Percentiles rank a stretch among this genome's conserved stretches.
Evolutionary conservation across 2,888 invertebrate genomes (phyloP).

Genomic region (Cerastoderma edule): DNA sequence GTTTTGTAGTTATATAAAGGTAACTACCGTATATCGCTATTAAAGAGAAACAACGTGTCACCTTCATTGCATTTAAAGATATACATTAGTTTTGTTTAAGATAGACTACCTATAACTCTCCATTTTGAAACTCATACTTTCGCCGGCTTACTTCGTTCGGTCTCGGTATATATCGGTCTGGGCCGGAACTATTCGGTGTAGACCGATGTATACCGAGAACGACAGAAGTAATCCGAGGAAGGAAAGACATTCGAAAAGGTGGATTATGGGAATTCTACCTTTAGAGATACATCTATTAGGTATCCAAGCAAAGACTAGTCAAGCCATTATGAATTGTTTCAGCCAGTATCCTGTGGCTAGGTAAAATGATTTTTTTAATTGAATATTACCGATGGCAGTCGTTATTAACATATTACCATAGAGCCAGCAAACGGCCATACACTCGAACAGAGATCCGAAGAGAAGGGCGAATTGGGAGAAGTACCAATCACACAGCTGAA

Average conservation of each 20-base stretch:
- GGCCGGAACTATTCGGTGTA: too few relatives aligned
- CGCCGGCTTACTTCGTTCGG: not conserved
- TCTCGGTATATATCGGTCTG: too few relatives aligned
- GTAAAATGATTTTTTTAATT: too few relatives aligned
- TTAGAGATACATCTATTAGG: not conserved
- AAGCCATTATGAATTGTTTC: not conserved
- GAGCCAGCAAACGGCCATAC: slow-evolving; percentile 41
- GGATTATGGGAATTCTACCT: not conserved
- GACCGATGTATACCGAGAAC: too few relatives aligned
- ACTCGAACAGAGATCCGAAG: slow-evolving; percentile 32
- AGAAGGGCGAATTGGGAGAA: slow-evolving; percentile 46
- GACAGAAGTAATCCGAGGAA: not conserved
- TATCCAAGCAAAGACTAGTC: not conserved
- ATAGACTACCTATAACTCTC: not conserved
- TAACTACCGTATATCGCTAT: not conserved
- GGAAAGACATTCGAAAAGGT: not conserved
- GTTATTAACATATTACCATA: too few relatives aligned
- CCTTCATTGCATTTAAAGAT: not conserved
- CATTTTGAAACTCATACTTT: not conserved
- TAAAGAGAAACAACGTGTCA: not conserved
- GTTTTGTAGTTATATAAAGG: not conserved
- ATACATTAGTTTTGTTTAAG: not conserved
- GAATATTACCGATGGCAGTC: too few relatives aligned
- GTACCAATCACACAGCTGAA: slow-evolving; percentile 51
- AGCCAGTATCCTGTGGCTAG: not conserved